Evolutionary conservation across 2,888 invertebrate species (phyloP).

Genomic region (Cephus pygmeus): DNA sequence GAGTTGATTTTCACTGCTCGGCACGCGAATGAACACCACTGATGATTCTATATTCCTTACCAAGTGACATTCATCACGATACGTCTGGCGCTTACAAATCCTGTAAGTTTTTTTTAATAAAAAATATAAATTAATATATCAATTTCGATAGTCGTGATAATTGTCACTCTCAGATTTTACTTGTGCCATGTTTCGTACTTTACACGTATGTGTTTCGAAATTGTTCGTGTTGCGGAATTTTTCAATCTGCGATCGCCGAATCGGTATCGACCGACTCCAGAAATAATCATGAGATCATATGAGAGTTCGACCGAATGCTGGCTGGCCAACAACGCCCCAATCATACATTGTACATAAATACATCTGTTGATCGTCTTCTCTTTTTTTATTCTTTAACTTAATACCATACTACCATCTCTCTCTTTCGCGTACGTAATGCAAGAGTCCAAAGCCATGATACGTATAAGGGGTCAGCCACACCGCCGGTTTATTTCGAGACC

Average conservation of each 20-base stretch:
- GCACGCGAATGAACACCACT: background rate
- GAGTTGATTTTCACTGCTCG: background rate
- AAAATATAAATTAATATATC: background rate
- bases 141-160: background rate
- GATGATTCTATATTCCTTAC: background rate
- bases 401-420: background rate
- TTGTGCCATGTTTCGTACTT: background rate
- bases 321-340: background rate
- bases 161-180: background rate
- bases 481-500: conserved; percentile 39
- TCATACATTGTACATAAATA: conserved; percentile 1
- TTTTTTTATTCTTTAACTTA: background rate
- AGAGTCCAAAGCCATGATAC: background rate
- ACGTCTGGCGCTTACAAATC: background rate
- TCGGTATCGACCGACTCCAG: background rate
- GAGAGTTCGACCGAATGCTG: background rate
- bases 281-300: background rate
- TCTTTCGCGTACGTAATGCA: background rate
- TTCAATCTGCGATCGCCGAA: background rate
- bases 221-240: background rate
- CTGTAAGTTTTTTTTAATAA: background rate
- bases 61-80: background rate
- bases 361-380: background rate
- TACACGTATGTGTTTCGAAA: background rate
- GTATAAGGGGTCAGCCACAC: conserved; percentile 36